A percentile compares a stretch with the other conserved stretches of the same genome.
Conservation (phyloP, 2,113 vertebrate genomes). For the Phalacrocorax aristotelis region DNA sequence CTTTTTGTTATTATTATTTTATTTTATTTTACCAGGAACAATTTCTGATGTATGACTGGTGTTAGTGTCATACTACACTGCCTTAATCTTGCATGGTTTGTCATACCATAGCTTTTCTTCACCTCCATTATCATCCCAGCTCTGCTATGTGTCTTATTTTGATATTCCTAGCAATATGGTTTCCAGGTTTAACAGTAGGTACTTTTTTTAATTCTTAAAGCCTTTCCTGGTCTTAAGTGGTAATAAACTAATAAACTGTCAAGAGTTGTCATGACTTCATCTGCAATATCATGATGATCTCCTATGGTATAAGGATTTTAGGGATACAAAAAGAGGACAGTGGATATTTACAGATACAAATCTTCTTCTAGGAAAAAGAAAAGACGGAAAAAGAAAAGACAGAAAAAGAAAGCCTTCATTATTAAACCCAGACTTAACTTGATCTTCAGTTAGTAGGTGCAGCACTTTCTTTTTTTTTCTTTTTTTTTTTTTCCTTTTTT, state of each 20-base stretch:
- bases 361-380: not conserved
- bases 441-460: not conserved
- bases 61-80: not conserved
- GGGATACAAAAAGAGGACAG: not conserved
- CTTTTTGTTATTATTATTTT: not conserved
- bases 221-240: not conserved
- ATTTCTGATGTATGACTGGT: not conserved
- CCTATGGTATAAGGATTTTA: not conserved
- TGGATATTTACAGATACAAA: not conserved
- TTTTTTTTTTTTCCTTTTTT: not conserved
- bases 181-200: not conserved
- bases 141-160: not conserved
- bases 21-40: conserved; percentile 17
- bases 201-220: not conserved
- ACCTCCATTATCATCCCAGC: not conserved
- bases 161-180: not conserved
- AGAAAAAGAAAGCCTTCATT: not conserved
- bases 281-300: not conserved
- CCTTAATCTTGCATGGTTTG: not conserved
- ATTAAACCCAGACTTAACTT: not conserved
- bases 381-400: not conserved
- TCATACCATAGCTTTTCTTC: not conserved
- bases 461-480: not conserved
- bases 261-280: not conserved
- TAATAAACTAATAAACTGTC: not conserved